Base-by-base conservation (phyloP, 37 sponge, comb jelly and placozoan species). In the Aplysina aerophoba region DNA sequence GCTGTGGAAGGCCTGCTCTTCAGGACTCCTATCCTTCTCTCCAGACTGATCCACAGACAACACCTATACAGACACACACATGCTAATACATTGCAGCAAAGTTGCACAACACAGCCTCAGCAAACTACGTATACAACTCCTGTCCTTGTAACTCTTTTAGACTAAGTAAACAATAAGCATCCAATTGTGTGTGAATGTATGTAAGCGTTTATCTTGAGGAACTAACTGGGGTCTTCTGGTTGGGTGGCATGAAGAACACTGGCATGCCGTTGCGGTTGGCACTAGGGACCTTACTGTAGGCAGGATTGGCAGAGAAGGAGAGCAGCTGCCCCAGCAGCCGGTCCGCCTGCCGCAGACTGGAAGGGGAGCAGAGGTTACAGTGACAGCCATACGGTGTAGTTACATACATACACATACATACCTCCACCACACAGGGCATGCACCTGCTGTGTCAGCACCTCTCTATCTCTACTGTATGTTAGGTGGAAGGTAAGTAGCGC, bases 201-300 rank as follows among this genome's bases (percentile, higher is more conserved):
- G 64, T 44, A 8, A 11, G 50, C 8, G 50, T 44, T 3, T 44
- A 3, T 8, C 50, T 8, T 11, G 61, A 20, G 64, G 78, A 73
- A 27, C 84, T 73, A 39, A 89, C 89, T 19, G 95, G 95, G 55
- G 83, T 89, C 38, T 85, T 14, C 25, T 82, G 72, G 60, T 83
- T 89, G 20, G 87, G 95, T 14, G 84, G 90, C 73, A 91, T 55
- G 67, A 84, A 86, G 85, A 94, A 94, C 33, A 94, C 84, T 53
- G 95, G 95, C 81, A 91, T 84, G 4, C 92, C 92, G 55, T 91
- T 86, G 6, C 62, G 72, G 8, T 79, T 64, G 15, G 77, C 73
- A 35, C 91, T 73, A 6, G 95, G 95, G 30, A 94, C 54, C 38
- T 86, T 84, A 79, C 82, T 61, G 77, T 74, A 80, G 33, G 80